These are phyloP conservation scores for Limnephilus lunatus DNA, from an alignment of 2,888 invertebrate genomes.

Conservation along the genomic window DNA sequence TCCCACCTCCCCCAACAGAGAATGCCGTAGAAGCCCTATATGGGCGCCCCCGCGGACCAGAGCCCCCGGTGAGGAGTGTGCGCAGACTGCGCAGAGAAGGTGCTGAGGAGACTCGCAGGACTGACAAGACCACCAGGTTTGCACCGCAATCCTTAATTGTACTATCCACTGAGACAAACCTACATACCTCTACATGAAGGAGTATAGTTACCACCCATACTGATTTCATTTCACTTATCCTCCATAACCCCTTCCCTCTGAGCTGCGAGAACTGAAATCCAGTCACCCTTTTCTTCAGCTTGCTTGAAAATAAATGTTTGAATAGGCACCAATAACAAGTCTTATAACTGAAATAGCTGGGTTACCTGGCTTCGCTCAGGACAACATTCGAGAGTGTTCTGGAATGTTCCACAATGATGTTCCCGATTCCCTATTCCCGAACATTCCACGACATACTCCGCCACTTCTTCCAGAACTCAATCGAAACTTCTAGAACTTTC, in stretches of 20 bases:
- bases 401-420: no score
- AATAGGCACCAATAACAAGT: neutral
- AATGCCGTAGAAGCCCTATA: constrained; percentile 19
- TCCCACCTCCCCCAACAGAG: constrained; percentile 43
- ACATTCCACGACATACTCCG: no score
- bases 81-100: constrained; percentile 73
- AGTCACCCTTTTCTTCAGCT: neutral
- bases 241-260: neutral
- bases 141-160: neutral
- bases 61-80: constrained; percentile 74
- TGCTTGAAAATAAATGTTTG: neutral
- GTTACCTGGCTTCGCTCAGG: no score
- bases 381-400: no score
- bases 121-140: constrained; percentile 59
- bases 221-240: no score
- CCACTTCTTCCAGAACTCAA: no score
- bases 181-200: no score
- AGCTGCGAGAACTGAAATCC: neutral
- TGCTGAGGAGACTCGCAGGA: constrained; percentile 72
- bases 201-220: no score
- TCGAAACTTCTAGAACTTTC: no score
- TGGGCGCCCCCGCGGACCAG: constrained; percentile 69
- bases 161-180: no score
- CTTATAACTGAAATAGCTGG: no score
- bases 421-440: no score